Base-by-base conservation (phyloP, 2,888 invertebrate genomes). In the Mesorhabditis belari region DNA sequence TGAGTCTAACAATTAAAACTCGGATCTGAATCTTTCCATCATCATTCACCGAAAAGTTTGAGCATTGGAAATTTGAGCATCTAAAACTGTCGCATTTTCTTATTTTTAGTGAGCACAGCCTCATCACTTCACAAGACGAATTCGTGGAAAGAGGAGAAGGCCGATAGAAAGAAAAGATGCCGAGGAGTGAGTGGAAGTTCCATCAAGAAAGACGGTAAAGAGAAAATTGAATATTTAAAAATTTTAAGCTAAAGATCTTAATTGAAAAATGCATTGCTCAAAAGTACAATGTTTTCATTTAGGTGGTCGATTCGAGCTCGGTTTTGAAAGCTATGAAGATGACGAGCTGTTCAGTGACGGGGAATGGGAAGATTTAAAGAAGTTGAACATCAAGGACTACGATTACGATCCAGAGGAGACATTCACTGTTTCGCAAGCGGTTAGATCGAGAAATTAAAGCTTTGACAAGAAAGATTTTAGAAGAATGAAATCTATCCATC, bases 201-300 rank as follows among this genome's bases (percentile, higher is more conserved):
- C 25, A 62, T 62, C 60, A 66, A 66, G 62, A 66, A 66, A 44
- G 66, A 64, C 25, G 66, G 66, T 66, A 17, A 52, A 61, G n/a
- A n/a, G n/a, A n/a, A 51, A n/a, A 9, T 51, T 5, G 6, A 19
- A 5, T 24, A 27, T 24, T n/a, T n/a, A 23, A 6, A 5, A 25
- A 12, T 6, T 3, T 24, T 19, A 6, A 28, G 57, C 49, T 6
- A 12, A 5, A 25, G 19, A 3, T 17, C 6, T 57, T 9, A 19
- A 5, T n/a, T n/a, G n/a, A n/a, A n/a, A n/a, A n/a, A n/a, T n/a
- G n/a, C n/a, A n/a, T n/a, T n/a, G n/a, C n/a, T n/a, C n/a, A n/a
- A n/a, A 9, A 2, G n/a, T 23, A 24, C 6, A n/a, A n/a, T n/a
- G n/a, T n/a, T 55, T 52, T n/a, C 35, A 12, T 60, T 2, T 4